Conservation (phyloP, 2,888 invertebrate species). For the Erannis defoliaria region DNA sequence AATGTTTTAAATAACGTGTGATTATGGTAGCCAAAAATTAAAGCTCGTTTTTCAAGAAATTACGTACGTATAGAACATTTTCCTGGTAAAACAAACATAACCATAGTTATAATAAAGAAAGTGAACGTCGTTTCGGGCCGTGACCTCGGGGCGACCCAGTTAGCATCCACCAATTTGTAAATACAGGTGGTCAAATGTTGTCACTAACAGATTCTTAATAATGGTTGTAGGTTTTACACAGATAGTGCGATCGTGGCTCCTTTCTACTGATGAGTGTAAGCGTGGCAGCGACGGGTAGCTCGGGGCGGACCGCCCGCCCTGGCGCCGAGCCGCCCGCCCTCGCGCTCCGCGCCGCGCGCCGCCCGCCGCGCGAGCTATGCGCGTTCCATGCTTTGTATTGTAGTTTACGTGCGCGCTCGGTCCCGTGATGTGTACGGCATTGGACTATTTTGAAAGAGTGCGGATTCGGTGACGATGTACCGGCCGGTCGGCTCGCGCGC, state of each 20-base stretch:
- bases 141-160: slow-evolving; percentile 4
- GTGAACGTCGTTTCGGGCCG: background rate
- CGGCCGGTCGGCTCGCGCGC: background rate
- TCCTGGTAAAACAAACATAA: background rate
- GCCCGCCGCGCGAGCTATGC: slow-evolving; percentile 1
- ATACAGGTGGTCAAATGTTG: background rate
- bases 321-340: slow-evolving; percentile 5
- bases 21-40: no score
- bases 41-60: no score
- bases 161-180: background rate
- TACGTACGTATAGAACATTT: background rate
- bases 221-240: background rate
- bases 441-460: slow-evolving; percentile 15
- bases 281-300: background rate
- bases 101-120: background rate
- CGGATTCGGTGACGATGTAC: slow-evolving; percentile 8
- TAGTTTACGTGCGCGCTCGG: slow-evolving; percentile 6
- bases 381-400: slow-evolving; percentile 1
- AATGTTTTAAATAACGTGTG: no score
- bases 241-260: background rate
- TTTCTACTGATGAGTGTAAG: no score
- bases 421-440: slow-evolving; percentile 7
- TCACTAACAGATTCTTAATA: background rate
- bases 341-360: slow-evolving; percentile 1
- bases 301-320: slow-evolving; percentile 5